phyloP scores from a whole-genome alignment of 2,113 vertebrate genomes.

The Clupea harengus region DNA sequence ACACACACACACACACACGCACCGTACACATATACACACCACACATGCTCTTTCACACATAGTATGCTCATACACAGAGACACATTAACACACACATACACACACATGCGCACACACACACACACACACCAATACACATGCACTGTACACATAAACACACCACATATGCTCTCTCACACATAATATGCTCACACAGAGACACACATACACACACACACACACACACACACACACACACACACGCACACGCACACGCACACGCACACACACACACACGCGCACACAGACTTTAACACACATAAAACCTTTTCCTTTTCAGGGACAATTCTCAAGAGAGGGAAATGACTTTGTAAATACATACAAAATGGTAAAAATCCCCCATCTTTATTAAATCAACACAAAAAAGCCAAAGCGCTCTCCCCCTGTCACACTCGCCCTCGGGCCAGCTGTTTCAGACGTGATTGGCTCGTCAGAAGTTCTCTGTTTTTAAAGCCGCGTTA shows the following conservation, averaged over 20 bases:
- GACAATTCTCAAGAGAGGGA: neutral
- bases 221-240: neutral
- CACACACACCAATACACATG: neutral
- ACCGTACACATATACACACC: neutral
- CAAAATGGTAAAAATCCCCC: too few relatives aligned
- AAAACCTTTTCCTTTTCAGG: too few relatives aligned
- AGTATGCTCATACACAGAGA: too few relatives aligned
- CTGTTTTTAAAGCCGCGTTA: neutral
- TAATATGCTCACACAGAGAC: too few relatives aligned
- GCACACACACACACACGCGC: constrained; percentile 28
- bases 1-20: neutral
- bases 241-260: constrained; percentile 28
- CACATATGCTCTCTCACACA: too few relatives aligned
- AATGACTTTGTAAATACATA: too few relatives aligned
- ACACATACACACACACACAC: neutral
- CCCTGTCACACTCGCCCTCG: neutral
- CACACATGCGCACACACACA: neutral
- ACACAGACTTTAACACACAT: too few relatives aligned
- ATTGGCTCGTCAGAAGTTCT: neutral
- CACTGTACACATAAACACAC: too few relatives aligned
- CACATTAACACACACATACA: neutral
- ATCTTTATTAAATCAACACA: too few relatives aligned
- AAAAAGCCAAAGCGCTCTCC: neutral
- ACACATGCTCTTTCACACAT: too few relatives aligned
- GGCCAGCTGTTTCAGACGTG: neutral